Conservation (phyloP, 2,888 invertebrate species). For the Empis livida region DNA sequence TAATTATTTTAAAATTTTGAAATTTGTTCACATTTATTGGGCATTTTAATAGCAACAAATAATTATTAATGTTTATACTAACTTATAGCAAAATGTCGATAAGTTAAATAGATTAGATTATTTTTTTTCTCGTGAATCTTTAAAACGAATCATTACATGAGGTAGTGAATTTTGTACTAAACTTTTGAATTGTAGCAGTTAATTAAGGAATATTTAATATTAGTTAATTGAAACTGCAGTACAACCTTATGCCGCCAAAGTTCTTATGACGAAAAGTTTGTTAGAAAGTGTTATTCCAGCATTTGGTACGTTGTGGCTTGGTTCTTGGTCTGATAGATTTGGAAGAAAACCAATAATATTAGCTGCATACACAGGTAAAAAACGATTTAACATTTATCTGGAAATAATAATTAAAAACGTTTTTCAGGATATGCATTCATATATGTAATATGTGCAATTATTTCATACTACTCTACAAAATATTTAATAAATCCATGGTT, state of each 20-base stretch:
- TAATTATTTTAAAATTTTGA: too few relatives aligned
- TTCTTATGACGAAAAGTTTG: conserved; percentile 47
- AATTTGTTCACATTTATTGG: too few relatives aligned
- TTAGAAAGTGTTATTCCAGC: conserved; percentile 55
- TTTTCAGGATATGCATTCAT: conserved; percentile 25
- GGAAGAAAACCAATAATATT: conserved; percentile 60
- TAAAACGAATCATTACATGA: too few relatives aligned
- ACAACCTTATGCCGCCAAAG: conserved; percentile 50
- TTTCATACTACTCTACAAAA: conserved; percentile 21
- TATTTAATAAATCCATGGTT: conserved; percentile 29
- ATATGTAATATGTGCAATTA: conserved; percentile 19
- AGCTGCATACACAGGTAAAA: conserved; percentile 45
- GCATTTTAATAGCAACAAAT: too few relatives aligned
- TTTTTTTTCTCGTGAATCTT: too few relatives aligned
- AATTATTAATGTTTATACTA: too few relatives aligned
- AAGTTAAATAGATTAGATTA: too few relatives aligned
- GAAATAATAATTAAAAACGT: not conserved
- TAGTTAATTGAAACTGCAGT: conserved; percentile 25
- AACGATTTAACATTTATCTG: not conserved
- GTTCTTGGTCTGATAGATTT: conserved; percentile 70
- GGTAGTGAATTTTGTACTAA: too few relatives aligned
- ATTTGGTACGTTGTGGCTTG: conserved; percentile 55
- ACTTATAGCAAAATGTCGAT: too few relatives aligned
- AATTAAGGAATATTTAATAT: too few relatives aligned
- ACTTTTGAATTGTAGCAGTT: too few relatives aligned